Evolutionary conservation across 2,888 invertebrate species (phyloP).

Genomic region (Formica aserva): DNA sequence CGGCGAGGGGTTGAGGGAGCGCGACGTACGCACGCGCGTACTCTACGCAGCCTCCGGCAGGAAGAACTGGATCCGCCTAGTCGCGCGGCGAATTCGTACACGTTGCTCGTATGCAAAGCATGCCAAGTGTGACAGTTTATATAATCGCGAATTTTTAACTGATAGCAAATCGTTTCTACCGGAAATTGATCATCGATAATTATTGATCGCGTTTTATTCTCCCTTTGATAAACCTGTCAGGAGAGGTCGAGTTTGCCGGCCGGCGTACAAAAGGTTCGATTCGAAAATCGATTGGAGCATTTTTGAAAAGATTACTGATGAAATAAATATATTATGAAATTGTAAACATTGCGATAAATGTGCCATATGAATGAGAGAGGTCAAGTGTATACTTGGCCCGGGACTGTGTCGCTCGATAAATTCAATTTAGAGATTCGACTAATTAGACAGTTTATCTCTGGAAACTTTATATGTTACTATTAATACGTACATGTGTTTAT

Average conservation of each 20-base stretch:
- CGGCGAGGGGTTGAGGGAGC: neutral
- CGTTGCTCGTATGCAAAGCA: neutral
- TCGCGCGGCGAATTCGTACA: neutral
- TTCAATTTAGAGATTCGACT: neutral
- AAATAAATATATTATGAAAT: neutral
- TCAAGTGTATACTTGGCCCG: neutral
- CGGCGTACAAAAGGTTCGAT: neutral
- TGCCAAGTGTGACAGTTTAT: neutral
- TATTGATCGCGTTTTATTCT: no score
- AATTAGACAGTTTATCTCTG: neutral
- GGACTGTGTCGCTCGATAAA: neutral
- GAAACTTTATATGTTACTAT: neutral
- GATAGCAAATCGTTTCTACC: no score
- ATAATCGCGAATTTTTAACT: neutral
- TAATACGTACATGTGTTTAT: neutral
- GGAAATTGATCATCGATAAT: neutral
- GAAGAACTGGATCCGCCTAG: neutral
- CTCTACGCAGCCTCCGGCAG: constrained; percentile 12
- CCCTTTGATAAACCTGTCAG: neutral
- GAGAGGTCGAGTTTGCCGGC: neutral
- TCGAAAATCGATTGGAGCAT: neutral
- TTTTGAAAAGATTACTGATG: neutral
- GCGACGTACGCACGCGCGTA: constrained; percentile 45
- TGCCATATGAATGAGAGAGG: neutral
- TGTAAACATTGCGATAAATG: constrained; percentile 12